Percentiles rank a stretch among this genome's conserved stretches.
phyloP scores from a whole-genome alignment of 2,888 invertebrate genomes.

The Epirrhoe alternata region DNA sequence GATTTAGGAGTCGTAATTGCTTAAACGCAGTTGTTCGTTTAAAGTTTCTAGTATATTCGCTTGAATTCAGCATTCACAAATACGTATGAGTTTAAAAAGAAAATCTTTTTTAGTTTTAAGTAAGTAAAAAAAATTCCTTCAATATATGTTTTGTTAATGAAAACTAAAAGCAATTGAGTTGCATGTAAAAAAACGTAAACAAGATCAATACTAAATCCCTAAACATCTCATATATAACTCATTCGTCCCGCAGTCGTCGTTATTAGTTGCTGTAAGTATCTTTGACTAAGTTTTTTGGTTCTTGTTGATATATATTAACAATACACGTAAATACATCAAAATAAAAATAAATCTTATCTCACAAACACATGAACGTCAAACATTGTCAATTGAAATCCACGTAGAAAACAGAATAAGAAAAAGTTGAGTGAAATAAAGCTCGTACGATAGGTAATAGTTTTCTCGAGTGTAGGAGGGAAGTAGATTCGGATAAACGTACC shows the following conservation, averaged over 20 bases:
- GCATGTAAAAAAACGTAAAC: too few relatives aligned
- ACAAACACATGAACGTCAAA: background rate
- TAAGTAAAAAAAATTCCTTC: too few relatives aligned
- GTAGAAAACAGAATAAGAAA: constrained; percentile 17
- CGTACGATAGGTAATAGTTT: constrained; percentile 70
- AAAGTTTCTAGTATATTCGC: constrained; percentile 4
- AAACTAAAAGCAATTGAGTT: too few relatives aligned
- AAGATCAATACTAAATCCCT: too few relatives aligned
- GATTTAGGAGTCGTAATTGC: constrained; percentile 20
- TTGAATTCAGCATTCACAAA: constrained; percentile 10
- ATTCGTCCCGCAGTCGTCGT: too few relatives aligned
- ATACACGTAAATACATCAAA: too few relatives aligned
- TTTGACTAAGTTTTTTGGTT: too few relatives aligned
- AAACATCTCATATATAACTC: too few relatives aligned
- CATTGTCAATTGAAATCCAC: constrained; percentile 1
- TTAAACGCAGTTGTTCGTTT: constrained; percentile 9
- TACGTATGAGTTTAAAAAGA: background rate
- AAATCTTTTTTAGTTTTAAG: background rate
- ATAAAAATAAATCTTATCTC: background rate
- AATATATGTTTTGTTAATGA: too few relatives aligned
- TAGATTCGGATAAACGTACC: constrained; percentile 74
- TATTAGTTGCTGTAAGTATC: too few relatives aligned
- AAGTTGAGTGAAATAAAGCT: constrained; percentile 35
- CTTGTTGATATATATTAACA: too few relatives aligned
- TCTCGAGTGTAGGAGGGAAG: constrained; percentile 56